Base-by-base conservation (phyloP, 2,888 invertebrate species). In the Epiblema foenella region DNA sequence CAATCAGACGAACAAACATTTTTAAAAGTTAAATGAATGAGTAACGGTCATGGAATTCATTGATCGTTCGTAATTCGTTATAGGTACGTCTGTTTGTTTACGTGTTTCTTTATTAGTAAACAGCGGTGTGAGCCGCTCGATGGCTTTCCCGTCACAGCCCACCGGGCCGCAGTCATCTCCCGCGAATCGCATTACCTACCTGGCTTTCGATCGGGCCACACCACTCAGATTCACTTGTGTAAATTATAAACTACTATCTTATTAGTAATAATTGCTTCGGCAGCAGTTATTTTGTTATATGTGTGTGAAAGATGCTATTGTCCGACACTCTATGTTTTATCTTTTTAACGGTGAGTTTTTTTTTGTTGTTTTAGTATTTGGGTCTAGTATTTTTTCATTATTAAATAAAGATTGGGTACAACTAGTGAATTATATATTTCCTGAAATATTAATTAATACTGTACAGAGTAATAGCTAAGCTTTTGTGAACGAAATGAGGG, bases 301-400 rank as follows among this genome's bases (percentile, higher is more conserved):
- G 65, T 33, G 46, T 37, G 70, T 70, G 70, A 65, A 65, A 77
- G 74, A 91, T 92, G 91, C 83, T 83, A 83, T 77, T 87, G 3
- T 68, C 77, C 49, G 83, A 85, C 73, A 73, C 81, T 24, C 76
- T 86, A 70, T 86, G 85, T 81, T 90, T 79, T 79, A 78, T 82
- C 39, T 68, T 90, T 74, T 81, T 91, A 72, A 83, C 78, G 85
- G 91, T 92, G 70, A 89, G 91, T 86, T 59, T 52, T 67, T 67
- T 58, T 49, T 72, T 67, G 3, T 68, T n/a, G n/a, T 71, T 69
- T 72, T 74, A 64, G 57, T 42, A 39, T 46, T 46, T 46, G 7
- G n/a, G 46, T n/a, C n/a, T 46, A 15, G 17, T 5, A 39, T 29
- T 58, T 18, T 18, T 29, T 29, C 18, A 10, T 11, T 24, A 24